Conservation (phyloP, 2,113 vertebrate genomes). For the Sapajus apella region DNA sequence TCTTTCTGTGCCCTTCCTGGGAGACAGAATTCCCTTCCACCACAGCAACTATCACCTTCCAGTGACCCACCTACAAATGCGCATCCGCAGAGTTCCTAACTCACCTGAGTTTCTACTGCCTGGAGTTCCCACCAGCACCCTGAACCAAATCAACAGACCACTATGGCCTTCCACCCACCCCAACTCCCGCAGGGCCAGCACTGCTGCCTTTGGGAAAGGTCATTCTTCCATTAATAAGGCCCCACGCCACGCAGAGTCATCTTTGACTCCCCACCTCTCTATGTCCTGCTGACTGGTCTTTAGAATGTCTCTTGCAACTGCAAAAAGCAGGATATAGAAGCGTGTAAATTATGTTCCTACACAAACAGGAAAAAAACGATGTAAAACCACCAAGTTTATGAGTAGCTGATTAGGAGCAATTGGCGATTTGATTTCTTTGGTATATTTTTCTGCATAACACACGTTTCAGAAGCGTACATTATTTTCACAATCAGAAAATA, state of each 20-base stretch:
- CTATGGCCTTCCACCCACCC: background rate
- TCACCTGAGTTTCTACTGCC: background rate
- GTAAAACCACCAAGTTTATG: background rate
- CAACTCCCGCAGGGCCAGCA: background rate
- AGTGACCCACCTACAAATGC: background rate
- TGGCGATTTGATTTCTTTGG: background rate
- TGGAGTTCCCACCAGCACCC: background rate
- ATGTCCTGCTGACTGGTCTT: background rate
- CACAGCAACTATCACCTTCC: background rate
- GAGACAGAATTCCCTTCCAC: background rate
- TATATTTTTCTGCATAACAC: background rate
- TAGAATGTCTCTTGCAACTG: background rate
- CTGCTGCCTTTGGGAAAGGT: background rate
- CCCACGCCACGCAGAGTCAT: background rate
- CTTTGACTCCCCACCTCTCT: background rate
- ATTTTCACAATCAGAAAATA: slow-evolving; percentile 31
- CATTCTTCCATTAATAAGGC: background rate
- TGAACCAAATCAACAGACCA: background rate
- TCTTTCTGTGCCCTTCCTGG: background rate
- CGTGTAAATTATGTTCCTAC: background rate
- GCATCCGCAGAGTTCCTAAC: background rate
- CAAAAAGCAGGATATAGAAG: background rate
- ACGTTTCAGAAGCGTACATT: background rate
- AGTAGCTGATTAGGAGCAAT: background rate
- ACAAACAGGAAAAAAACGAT: background rate